Evolutionary conservation across 2,888 invertebrate species (phyloP).

Genomic region (Ommatoiulus sabulosus): DNA sequence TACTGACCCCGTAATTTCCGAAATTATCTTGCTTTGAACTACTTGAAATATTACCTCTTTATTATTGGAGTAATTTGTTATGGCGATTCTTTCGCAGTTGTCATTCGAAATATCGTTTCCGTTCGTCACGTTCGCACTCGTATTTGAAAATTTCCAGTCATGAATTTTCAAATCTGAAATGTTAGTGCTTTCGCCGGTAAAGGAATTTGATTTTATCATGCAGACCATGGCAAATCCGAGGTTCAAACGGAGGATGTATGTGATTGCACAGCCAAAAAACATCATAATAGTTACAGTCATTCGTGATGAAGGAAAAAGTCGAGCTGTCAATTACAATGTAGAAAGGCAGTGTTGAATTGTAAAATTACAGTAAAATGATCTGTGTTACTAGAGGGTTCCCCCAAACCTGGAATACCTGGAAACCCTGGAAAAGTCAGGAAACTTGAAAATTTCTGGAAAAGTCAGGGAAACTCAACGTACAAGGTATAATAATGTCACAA

Average conservation of each 20-base stretch:
- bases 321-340: constrained; percentile 54
- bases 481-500: no score
- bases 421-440: not conserved
- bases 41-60: not conserved
- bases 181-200: not conserved
- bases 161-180: not conserved
- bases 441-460: no score
- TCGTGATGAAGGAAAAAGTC: constrained; percentile 53
- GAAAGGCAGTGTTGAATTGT: not conserved
- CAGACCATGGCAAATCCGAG: constrained; percentile 72
- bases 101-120: not conserved
- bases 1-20: no score
- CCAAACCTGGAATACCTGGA: no score
- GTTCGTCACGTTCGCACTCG: not conserved
- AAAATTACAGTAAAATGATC: not conserved
- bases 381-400: not conserved
- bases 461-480: no score
- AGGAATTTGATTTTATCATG: constrained; percentile 69
- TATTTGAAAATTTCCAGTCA: not conserved
- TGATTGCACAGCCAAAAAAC: constrained; percentile 54
- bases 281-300: constrained; percentile 56
- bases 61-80: not conserved
- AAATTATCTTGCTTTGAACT: no score
- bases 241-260: constrained; percentile 68
- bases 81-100: not conserved